Percentiles rank a stretch among this genome's conserved stretches.
phyloP scores from a whole-genome alignment of 2,797 vertebrate genomes.

The Chanos chanos region DNA sequence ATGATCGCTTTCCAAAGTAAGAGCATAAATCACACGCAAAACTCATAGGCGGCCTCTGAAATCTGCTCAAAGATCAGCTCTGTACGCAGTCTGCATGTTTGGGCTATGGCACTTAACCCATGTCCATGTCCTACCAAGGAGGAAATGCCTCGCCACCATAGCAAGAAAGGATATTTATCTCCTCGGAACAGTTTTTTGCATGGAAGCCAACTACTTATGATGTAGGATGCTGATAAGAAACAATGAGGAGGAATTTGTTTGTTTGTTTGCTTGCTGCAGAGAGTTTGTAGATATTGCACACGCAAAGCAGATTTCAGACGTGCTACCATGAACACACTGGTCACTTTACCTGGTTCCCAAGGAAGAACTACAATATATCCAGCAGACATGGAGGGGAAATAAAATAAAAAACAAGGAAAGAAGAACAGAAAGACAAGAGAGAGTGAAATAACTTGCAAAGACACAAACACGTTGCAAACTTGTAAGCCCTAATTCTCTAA shows the following conservation, averaged over 20 bases:
- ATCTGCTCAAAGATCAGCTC: constrained; percentile 54
- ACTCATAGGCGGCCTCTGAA: constrained; percentile 48
- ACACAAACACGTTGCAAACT: constrained; percentile 37
- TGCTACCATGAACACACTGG: constrained; percentile 51
- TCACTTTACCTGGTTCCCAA: constrained; percentile 99
- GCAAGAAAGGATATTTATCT: constrained; percentile 19
- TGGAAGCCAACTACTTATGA: constrained; percentile 14
- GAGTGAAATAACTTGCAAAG: constrained; percentile 49
- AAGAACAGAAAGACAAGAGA: constrained; percentile 67
- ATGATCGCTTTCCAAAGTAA: constrained; percentile 53
- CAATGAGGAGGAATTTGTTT: neutral
- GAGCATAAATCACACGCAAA: constrained; percentile 56
- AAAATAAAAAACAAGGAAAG: constrained; percentile 63
- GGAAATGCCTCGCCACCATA: constrained; percentile 43
- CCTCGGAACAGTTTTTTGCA: constrained; percentile 25
- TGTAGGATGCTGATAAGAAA: constrained; percentile 3
- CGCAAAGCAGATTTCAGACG: constrained; percentile 61
- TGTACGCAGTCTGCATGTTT: constrained; percentile 21
- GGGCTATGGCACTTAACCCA: constrained; percentile 19
- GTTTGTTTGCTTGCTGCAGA: neutral
- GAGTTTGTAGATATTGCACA: neutral
- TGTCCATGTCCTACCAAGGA: constrained; percentile 43
- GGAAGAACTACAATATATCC: constrained; percentile 97
- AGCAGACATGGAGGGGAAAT: constrained; percentile 61
- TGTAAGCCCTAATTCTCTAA: no score